phyloP scores from a whole-genome alignment of 2,797 vertebrate genomes.

The Thunnus albacares region DNA sequence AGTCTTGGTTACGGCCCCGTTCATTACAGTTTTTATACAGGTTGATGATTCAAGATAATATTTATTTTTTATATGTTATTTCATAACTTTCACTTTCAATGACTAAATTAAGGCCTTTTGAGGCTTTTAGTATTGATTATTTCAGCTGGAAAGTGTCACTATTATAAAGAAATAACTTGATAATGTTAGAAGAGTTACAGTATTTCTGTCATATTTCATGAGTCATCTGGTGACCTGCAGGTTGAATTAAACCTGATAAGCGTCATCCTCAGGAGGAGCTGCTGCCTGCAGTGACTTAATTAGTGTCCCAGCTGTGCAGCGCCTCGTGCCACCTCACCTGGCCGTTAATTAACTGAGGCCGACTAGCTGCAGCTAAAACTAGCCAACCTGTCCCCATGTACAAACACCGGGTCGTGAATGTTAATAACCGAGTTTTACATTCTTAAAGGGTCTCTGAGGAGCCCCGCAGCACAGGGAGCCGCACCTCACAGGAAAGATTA shows the following conservation, averaged over 20 bases:
- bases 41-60: not conserved
- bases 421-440: conserved; percentile 69
- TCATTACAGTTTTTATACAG: too few relatives aligned
- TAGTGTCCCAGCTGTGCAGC: conserved; percentile 71
- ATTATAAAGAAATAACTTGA: not conserved
- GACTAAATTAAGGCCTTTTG: not conserved
- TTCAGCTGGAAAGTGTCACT: not conserved
- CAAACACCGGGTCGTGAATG: conserved; percentile 66
- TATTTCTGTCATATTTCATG: conserved; percentile 1
- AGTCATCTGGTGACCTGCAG: conserved; percentile 43
- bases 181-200: not conserved
- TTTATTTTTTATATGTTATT: not conserved
- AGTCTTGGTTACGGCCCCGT: too few relatives aligned
- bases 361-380: conserved; percentile 71
- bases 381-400: conserved; percentile 45
- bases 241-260: conserved; percentile 19
- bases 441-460: conserved; percentile 38
- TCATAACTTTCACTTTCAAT: not conserved
- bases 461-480: conserved; percentile 9
- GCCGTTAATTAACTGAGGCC: conserved; percentile 68
- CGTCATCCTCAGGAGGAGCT: conserved; percentile 46
- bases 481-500: conserved; percentile 22
- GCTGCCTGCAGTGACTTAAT: conserved; percentile 61
- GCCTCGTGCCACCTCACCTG: conserved; percentile 69
- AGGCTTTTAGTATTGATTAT: not conserved